Base-by-base conservation (phyloP, 2,797 vertebrate genomes). In the Gallinago nigripennis region DNA sequence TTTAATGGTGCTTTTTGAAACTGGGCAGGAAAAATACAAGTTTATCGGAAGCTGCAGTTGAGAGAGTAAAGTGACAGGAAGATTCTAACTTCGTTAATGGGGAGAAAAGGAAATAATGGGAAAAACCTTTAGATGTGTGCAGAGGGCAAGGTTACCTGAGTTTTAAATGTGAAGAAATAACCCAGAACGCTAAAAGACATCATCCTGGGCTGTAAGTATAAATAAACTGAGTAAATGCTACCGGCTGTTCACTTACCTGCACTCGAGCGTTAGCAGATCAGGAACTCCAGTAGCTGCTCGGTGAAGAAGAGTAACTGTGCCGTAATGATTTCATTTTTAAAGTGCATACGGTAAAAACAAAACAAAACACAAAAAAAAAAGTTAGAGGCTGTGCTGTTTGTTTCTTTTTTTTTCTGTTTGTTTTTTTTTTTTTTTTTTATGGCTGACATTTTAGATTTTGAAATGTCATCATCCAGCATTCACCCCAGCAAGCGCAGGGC, bases 401-500 rank as follows among this genome's bases (percentile, higher is more conserved):
- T 9, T 37, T n/a, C n/a, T n/a, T n/a, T n/a, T 33, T 33, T 33
- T 33, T 33, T 33, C 33, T 33, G 33, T 33, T 33, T 33, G 33
- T 33, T 33, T 14, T 39, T 39, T 28, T 50, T 27, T 30, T 17
- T 70, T 56, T 66, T 50, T 90, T 87, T 77, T 60, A 71, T 90
- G 90, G 78, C 88, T 95, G 96, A 93, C 90, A 96, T 96, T 95
- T 95, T 93, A 86, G 6, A 71, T 93, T 89, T 65, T 63, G 78
- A 95, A 96, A 95, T 96, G 93, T 90, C 94, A 95, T 60, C 88
- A 85, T 68, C 48, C 81, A 95, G 90, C 86, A 80, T 73, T 90
- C 87, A 88, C 70, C 82, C 53, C 83, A 91, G 90, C 73, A 82
- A 91, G 66, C 0, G 0, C 85, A 66, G 77, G 77, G 58, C 6